Percentiles rank a stretch among this genome's conserved stretches.
Evolutionary conservation across 2,797 vertebrate genomes (phyloP).

Genomic region (Prunella strophiata): DNA sequence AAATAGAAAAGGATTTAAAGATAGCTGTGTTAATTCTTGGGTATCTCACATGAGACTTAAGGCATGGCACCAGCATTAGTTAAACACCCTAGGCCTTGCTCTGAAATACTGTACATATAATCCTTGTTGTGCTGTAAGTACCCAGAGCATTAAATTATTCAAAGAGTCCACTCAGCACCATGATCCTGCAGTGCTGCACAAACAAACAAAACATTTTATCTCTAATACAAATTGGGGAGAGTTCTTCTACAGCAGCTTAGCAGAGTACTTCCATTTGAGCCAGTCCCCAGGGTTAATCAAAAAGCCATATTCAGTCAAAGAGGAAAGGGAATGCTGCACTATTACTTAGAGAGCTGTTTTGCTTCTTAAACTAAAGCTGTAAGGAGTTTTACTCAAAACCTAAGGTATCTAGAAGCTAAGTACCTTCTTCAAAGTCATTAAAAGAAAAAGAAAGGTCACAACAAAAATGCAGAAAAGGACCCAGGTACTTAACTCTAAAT

Average conservation of each 20-base stretch:
- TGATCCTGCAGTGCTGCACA: neutral
- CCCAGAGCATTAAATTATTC: neutral
- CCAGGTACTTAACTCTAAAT: neutral
- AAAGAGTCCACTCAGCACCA: neutral
- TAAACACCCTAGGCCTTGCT: neutral
- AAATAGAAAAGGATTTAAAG: conserved; percentile 17
- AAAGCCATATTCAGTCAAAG: neutral
- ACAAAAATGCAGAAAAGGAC: neutral
- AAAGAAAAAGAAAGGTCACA: neutral
- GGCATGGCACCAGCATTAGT: neutral
- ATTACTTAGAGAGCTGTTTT: neutral
- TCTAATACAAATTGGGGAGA: neutral
- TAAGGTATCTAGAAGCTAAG: neutral
- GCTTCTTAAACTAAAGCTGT: neutral
- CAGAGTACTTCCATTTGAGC: neutral
- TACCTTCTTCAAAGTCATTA: neutral
- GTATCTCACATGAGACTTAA: neutral
- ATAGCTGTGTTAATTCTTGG: neutral
- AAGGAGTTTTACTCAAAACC: neutral
- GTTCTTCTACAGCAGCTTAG: neutral
- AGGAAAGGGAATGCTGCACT: neutral
- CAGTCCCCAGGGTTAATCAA: neutral
- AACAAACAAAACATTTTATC: neutral
- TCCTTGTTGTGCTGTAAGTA: neutral
- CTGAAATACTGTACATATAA: neutral